Base-by-base conservation (phyloP, 1,140 invertebrate genomes). In the Drosophila saltans region DNA sequence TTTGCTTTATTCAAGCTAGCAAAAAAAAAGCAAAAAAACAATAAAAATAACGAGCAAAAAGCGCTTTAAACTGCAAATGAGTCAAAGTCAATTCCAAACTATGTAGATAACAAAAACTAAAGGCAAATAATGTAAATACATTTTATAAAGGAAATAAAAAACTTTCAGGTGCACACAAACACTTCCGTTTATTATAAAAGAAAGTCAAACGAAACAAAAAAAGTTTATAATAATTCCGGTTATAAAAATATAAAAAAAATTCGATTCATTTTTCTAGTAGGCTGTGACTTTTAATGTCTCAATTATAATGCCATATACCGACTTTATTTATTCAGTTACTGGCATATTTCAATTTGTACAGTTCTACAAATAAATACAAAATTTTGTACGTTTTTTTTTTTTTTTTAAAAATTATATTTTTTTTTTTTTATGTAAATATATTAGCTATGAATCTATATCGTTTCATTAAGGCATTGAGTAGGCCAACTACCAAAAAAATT, bases 1-100 rank as follows among this genome's bases (percentile, higher is more conserved):
- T 52, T 52, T 52, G 45, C 26, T 52, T 52, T 74, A 74, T 61
- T 75, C 33, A 11, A 58, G 56, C 55, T 2, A n/a, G 39, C 41
- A 36, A 64, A 26, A 59, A 10, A 64, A 26, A 59, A 10, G 7
- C 45, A 24, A 26, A 26, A 26, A 52, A 24, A 24, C 2, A 24
- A 48, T 9, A 58, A 59, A 55, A 65, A 59, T 4, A 69, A 62
- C 61, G 61, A 79, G 76, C 69, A 59, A 43, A 78, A 71, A 63
- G 74, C 75, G 65, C 43, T 66, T 43, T 7, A 75, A 75, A 62
- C 63, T 55, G 64, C 78, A 81, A 81, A 77, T 77, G 73, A 76
- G 67, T 64, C 60, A 71, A 52, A 76, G 67, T 64, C 60, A 71
- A 52, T 45, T 45, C 60, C 41, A 60, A 68, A 7, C 24, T 24